Percentiles rank a stretch among this genome's conserved stretches.
Evolutionary conservation across 2,888 invertebrate species (phyloP).

Genomic region (Luperina nickerlii): DNA sequence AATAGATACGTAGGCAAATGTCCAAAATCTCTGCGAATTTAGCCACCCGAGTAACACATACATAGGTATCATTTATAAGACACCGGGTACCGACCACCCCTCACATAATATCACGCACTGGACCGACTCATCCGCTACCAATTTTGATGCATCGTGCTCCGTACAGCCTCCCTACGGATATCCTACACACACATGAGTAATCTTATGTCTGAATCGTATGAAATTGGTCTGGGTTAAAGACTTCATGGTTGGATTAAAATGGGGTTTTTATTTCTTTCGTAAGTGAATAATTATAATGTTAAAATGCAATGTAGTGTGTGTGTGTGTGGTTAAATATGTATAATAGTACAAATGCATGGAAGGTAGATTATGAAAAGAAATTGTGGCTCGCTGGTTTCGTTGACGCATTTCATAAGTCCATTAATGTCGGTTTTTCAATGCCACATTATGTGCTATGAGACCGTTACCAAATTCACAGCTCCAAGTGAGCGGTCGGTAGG

Average conservation of each 20-base stretch:
- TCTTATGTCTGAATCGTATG: constrained; percentile 52
- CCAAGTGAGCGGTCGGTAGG: too few species aligned
- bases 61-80: constrained; percentile 26
- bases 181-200: constrained; percentile 61
- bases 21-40: constrained; percentile 31
- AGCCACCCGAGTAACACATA: constrained; percentile 33
- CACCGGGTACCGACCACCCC: constrained; percentile 35
- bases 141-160: constrained; percentile 68
- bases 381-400: background rate
- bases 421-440: background rate
- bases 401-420: background rate
- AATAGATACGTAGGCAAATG: constrained; percentile 19
- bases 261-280: constrained; percentile 4
- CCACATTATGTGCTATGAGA: background rate
- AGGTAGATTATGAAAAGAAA: background rate
- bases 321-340: background rate
- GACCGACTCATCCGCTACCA: constrained; percentile 65
- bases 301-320: background rate
- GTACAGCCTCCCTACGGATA: constrained; percentile 69
- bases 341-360: background rate
- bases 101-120: constrained; percentile 58
- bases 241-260: constrained; percentile 43
- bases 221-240: constrained; percentile 59
- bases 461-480: too few species aligned
- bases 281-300: background rate